Conservation (phyloP, 1,140 invertebrate species). For the Drosophila nikananu region DNA sequence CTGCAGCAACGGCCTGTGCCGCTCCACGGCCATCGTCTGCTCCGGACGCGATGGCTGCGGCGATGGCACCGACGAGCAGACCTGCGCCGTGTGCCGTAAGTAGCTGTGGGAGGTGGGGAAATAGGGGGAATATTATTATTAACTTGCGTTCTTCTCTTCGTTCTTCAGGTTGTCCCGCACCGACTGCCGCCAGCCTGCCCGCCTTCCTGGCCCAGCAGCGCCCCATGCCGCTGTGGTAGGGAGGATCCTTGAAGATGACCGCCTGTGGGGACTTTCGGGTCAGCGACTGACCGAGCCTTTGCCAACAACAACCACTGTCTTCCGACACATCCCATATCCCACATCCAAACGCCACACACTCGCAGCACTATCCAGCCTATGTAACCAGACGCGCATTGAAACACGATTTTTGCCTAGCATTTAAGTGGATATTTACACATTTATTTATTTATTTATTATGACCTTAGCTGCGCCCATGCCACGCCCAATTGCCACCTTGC, state of each 20-base stretch:
- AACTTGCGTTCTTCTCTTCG: not conserved
- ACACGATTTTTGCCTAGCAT: conserved; percentile 66
- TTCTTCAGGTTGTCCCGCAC: conserved; percentile 87
- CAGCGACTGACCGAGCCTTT: conserved; percentile 33
- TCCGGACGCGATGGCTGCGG: conserved; percentile 95
- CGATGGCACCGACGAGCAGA: conserved; percentile 94
- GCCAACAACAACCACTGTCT: conserved; percentile 46
- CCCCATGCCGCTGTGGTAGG: conserved; percentile 81
- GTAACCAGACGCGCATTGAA: conserved; percentile 30
- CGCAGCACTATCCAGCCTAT: conserved; percentile 42
- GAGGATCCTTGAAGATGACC: not conserved
- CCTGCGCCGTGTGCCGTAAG: conserved; percentile 95
- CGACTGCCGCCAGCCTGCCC: conserved; percentile 67
- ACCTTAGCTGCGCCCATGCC: conserved; percentile 59
- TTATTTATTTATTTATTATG: conserved; percentile 83
- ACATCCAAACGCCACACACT: not conserved
- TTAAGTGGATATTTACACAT: conserved; percentile 75
- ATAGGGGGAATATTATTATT: not conserved
- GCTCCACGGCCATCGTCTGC: conserved; percentile 94
- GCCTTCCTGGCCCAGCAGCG: conserved; percentile 70
- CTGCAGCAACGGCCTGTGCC: conserved; percentile 94
- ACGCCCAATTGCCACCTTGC: conserved; percentile 84
- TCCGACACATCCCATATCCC: conserved; percentile 3
- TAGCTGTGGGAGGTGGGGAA: conserved; percentile 55
- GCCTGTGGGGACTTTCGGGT: not conserved